A percentile compares a stretch with the other conserved stretches of the same genome.
phyloP scores from a whole-genome alignment of 2,888 invertebrate species.

The Epistrophella euchroma region DNA sequence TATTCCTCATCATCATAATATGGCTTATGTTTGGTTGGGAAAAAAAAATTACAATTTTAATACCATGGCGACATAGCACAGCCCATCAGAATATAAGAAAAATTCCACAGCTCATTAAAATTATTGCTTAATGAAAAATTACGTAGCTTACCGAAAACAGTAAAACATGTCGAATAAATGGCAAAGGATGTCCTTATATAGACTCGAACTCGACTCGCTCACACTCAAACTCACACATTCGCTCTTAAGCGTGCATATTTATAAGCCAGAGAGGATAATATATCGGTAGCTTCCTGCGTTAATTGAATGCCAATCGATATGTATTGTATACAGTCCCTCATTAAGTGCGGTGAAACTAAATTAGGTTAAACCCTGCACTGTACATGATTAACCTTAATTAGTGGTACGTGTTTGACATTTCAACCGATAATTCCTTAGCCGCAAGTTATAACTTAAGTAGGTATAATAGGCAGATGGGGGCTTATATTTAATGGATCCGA shows the following conservation, averaged over 20 bases:
- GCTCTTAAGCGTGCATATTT: background rate
- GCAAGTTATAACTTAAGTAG: constrained; percentile 43
- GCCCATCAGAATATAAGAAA: constrained; percentile 20
- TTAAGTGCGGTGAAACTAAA: constrained; percentile 69
- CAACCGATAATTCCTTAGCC: constrained; percentile 51
- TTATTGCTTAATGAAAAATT: constrained; percentile 68
- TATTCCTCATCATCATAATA: constrained; percentile 45
- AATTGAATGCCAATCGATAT: constrained; percentile 74
- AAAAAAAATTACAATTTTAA: constrained; percentile 52
- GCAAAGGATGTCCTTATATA: constrained; percentile 1
- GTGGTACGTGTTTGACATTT: constrained; percentile 69
- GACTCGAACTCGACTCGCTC: background rate
- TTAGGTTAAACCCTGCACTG: constrained; percentile 68
- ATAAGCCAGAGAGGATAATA: constrained; percentile 33
- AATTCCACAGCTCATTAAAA: constrained; percentile 71
- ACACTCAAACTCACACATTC: background rate
- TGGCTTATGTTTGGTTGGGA: constrained; percentile 26
- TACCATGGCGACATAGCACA: constrained; percentile 48
- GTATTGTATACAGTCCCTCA: constrained; percentile 47
- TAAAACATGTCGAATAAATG: constrained; percentile 33
- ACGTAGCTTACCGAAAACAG: constrained; percentile 55
- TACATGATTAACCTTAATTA: constrained; percentile 73
- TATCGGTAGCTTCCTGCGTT: constrained; percentile 62
- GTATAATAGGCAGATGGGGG: constrained; percentile 20
- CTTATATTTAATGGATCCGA: constrained; percentile 6